phyloP scores from a whole-genome alignment of 2,888 invertebrate species.

The Venustoraphidia nigricollis region DNA sequence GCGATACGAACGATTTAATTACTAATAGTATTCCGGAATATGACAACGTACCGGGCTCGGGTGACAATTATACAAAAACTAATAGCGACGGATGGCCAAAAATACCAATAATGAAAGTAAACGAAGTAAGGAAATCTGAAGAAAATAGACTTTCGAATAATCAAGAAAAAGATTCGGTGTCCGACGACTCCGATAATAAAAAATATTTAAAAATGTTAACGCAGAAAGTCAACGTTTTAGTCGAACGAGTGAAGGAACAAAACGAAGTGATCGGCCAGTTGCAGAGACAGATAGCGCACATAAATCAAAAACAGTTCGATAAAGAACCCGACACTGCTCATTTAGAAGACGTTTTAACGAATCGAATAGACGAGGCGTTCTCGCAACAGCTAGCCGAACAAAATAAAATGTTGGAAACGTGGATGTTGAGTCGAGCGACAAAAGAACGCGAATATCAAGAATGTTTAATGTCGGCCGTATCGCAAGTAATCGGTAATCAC shows the following conservation, averaged over 20 bases:
- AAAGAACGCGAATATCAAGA: constrained; percentile 35
- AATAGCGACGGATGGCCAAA: constrained; percentile 27
- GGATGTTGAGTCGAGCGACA: constrained; percentile 24
- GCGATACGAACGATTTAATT: too few species aligned
- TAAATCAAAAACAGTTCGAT: not conserved
- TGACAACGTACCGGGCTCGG: not conserved
- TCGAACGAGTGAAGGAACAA: constrained; percentile 4
- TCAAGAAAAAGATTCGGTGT: not conserved
- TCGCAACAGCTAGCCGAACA: constrained; percentile 1
- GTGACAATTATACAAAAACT: constrained; percentile 8
- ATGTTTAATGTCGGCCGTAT: constrained; percentile 32
- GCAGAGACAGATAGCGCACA: not conserved
- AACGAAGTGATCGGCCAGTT: not conserved
- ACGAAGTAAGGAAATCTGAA: constrained; percentile 20
- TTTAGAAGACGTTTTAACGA: not conserved
- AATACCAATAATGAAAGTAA: constrained; percentile 26
- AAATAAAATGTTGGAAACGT: constrained; percentile 23
- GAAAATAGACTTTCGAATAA: constrained; percentile 11
- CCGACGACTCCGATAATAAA: not conserved
- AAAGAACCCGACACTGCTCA: not conserved
- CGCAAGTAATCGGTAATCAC: constrained; percentile 34
- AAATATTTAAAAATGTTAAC: not conserved
- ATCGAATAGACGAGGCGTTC: constrained; percentile 1
- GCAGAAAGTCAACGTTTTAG: not conserved
- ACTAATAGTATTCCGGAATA: not conserved